phyloP scores from a whole-genome alignment of 2,113 vertebrate species.

The Felis chaus region DNA sequence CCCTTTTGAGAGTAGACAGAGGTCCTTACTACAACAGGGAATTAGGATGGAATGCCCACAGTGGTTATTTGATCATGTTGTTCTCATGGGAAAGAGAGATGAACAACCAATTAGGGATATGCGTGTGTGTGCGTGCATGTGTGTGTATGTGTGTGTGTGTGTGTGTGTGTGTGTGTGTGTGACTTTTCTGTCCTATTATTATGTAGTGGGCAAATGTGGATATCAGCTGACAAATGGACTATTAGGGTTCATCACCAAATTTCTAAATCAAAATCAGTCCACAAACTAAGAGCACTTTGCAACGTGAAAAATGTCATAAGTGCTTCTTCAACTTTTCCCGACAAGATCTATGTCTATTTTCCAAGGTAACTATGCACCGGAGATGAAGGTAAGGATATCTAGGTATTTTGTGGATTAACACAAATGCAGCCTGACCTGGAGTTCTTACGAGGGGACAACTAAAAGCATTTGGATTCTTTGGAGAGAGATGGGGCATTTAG shows the following conservation, averaged over 20 bases:
- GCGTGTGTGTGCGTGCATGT: not conserved
- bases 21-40: accelerated
- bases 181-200: not conserved
- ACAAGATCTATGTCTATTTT: not conserved
- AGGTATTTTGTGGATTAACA: not conserved
- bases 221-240: not conserved
- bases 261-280: not conserved
- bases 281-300: not conserved
- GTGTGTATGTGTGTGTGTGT: not conserved
- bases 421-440: not conserved
- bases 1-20: not conserved
- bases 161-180: accelerated
- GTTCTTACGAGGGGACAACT: not conserved
- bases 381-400: not conserved
- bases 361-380: not conserved
- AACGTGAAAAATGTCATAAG: not conserved
- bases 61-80: not conserved
- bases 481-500: accelerated
- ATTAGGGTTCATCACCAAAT: not conserved
- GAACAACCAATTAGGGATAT: not conserved
- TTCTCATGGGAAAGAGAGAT: not conserved
- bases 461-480: not conserved
- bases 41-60: accelerated
- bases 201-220: not conserved
- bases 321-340: not conserved